Evolutionary conservation across 2,888 invertebrate genomes (phyloP).

Genomic region (Acleris cristana): DNA sequence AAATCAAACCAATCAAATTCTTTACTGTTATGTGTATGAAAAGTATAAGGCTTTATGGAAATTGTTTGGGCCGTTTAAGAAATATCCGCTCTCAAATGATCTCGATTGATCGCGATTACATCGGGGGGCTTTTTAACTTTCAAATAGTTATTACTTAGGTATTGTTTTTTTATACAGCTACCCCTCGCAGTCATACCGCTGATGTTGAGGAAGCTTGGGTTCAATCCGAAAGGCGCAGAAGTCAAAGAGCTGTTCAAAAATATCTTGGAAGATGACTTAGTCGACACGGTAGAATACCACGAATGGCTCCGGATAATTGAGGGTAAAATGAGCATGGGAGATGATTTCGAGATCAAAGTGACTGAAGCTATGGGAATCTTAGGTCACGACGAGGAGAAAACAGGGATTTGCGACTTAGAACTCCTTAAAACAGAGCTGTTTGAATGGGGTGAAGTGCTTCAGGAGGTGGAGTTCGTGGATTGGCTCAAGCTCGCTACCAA

Average conservation of each 20-base stretch:
- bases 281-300: constrained; percentile 71
- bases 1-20: too few relatives aligned
- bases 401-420: constrained; percentile 62
- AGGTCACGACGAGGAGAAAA: constrained; percentile 64
- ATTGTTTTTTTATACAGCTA: constrained; percentile 50
- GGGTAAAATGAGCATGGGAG: constrained; percentile 72
- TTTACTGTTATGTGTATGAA: too few relatives aligned
- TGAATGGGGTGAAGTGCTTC: constrained; percentile 71
- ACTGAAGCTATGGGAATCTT: constrained; percentile 67
- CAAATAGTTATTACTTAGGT: too few relatives aligned
- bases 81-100: too few relatives aligned
- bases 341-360: constrained; percentile 68
- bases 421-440: constrained; percentile 63
- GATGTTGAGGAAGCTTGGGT: constrained; percentile 72
- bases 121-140: too few relatives aligned
- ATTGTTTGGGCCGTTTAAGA: too few relatives aligned
- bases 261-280: constrained; percentile 73
- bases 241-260: constrained; percentile 56
- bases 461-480: constrained; percentile 69
- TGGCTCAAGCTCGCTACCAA: constrained; percentile 63
- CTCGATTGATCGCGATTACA: too few relatives aligned
- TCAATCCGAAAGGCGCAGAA: constrained; percentile 72
- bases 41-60: too few relatives aligned
- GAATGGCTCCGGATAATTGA: constrained; percentile 77
- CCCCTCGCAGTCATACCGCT: constrained; percentile 58